Conservation (phyloP, 1,140 invertebrate species). For the Brachionus paranguensis region DNA sequence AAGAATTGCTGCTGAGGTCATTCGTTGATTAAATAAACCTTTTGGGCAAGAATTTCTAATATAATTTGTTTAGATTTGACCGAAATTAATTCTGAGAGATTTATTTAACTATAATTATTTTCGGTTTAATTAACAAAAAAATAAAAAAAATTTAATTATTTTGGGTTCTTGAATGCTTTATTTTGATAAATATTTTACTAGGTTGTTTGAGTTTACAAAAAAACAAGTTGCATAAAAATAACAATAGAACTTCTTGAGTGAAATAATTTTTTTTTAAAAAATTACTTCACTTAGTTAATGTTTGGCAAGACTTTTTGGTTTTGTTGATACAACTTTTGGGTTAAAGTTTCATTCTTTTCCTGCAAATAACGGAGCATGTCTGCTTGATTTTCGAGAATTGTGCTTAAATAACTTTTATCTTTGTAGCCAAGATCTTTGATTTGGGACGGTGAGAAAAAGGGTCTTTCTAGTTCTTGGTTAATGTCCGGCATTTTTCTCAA, state of each 20-base stretch:
- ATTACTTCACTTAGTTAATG: neutral
- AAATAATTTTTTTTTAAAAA: neutral
- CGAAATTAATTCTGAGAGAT: too few species aligned
- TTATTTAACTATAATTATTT: too few species aligned
- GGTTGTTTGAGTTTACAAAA: neutral
- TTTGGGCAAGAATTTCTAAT: too few species aligned
- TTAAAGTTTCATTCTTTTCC: slow-evolving; percentile 15
- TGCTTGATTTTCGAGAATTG: slow-evolving; percentile 37
- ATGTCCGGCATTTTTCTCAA: slow-evolving; percentile 21
- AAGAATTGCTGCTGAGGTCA: too few species aligned
- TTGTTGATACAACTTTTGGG: slow-evolving; percentile 30
- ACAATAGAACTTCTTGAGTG: neutral
- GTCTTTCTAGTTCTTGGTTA: slow-evolving; percentile 16
- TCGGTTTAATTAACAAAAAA: neutral
- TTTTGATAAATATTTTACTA: neutral
- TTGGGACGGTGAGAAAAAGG: slow-evolving; percentile 3
- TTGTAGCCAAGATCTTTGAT: slow-evolving; percentile 20
- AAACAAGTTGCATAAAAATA: neutral
- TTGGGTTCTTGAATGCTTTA: too few species aligned
- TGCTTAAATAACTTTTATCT: neutral
- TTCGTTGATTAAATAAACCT: too few species aligned
- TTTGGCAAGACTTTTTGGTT: neutral
- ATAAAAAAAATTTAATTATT: neutral
- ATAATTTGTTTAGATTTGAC: too few species aligned
- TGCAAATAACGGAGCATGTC: slow-evolving; percentile 26